phyloP scores from a whole-genome alignment of 2,888 invertebrate genomes.

The Biston betularia region DNA sequence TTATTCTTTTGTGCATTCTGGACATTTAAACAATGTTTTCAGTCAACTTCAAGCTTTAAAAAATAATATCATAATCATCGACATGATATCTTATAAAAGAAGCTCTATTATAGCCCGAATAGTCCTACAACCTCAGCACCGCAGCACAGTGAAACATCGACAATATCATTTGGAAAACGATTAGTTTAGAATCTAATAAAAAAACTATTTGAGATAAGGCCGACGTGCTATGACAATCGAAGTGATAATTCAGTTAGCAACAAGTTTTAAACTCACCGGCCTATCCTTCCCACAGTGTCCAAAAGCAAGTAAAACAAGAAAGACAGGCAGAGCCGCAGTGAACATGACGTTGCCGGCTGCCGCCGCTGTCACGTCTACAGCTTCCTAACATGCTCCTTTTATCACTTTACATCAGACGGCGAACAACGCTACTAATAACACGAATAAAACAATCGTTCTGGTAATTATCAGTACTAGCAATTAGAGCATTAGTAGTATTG shows the following conservation, averaged over 20 bases:
- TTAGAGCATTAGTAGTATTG: slow-evolving; percentile 64
- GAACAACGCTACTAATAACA: slow-evolving; percentile 44
- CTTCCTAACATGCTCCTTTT: slow-evolving; percentile 17
- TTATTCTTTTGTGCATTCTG: too few species aligned
- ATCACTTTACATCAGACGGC: slow-evolving; percentile 34
- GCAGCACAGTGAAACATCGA: too few species aligned
- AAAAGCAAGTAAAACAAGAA: slow-evolving; percentile 58
- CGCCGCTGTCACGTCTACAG: slow-evolving; percentile 52
- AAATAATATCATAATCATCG: too few species aligned
- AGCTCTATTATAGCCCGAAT: too few species aligned
- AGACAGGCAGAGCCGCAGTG: slow-evolving; percentile 59
- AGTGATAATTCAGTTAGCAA: not conserved
- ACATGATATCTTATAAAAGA: too few species aligned
- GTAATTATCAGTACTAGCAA: slow-evolving; percentile 63
- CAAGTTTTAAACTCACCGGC: slow-evolving; percentile 61
- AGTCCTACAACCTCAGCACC: too few species aligned
- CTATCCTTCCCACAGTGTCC: slow-evolving; percentile 66
- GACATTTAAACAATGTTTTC: too few species aligned
- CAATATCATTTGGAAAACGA: too few species aligned
- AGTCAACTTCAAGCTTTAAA: too few species aligned
- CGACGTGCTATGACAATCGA: too few species aligned
- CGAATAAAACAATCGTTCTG: slow-evolving; percentile 47
- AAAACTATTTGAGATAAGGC: too few species aligned
- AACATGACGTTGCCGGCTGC: slow-evolving; percentile 67
- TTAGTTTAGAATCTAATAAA: too few species aligned